These are phyloP conservation scores for Poeciliopsis presidionis DNA, from an alignment of 2,797 vertebrate species.

Conservation along the genomic window DNA sequence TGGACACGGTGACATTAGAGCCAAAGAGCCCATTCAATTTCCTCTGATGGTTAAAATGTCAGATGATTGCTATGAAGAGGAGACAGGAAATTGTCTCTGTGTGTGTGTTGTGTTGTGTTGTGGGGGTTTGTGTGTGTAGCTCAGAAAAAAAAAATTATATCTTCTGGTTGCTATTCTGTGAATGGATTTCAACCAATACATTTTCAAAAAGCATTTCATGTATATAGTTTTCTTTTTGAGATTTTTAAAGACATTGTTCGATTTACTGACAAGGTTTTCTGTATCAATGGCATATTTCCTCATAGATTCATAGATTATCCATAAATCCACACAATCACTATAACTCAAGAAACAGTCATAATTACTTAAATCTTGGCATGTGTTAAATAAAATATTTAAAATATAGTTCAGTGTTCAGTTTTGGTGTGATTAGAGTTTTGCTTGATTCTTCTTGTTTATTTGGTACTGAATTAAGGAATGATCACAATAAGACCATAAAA, in stretches of 20 bases:
- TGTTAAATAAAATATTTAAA: background rate
- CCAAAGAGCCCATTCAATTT: constrained; percentile 52
- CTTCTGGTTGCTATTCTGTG: constrained; percentile 6
- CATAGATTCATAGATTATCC: background rate
- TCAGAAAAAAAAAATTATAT: constrained; percentile 3
- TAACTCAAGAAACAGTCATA: background rate
- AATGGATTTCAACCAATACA: constrained; percentile 47
- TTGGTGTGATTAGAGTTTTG: background rate
- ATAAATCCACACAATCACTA: background rate
- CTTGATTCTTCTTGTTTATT: background rate
- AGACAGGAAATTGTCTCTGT: constrained; percentile 41
- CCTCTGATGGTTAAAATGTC: constrained; percentile 45
- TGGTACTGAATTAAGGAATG: background rate
- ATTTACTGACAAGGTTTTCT: background rate
- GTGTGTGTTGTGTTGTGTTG: constrained; percentile 4
- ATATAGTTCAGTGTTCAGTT: background rate
- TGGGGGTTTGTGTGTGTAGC: background rate
- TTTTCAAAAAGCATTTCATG: constrained; percentile 31
- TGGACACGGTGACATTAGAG: constrained; percentile 7
- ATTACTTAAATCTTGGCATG: background rate
- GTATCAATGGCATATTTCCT: background rate
- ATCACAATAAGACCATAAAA: background rate
- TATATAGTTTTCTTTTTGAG: background rate
- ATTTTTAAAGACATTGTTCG: background rate
- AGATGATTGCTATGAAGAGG: constrained; percentile 35